These are phyloP conservation scores for Pristionchus arcanus DNA, from an alignment of 2,888 invertebrate species.

Conservation along the genomic window DNA sequence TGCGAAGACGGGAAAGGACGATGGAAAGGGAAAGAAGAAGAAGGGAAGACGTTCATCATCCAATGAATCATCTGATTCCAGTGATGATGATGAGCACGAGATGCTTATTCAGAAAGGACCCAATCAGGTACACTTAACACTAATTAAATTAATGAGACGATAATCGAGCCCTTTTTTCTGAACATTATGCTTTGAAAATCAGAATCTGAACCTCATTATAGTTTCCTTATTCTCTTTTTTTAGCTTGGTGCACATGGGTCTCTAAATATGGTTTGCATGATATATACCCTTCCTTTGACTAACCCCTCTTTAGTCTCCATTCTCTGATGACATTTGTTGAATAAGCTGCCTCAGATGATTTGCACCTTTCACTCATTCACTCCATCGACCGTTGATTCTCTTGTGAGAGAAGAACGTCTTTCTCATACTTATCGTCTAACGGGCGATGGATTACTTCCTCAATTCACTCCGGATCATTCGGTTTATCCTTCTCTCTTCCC, in stretches of 20 bases:
- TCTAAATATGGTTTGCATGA: too few relatives aligned
- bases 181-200: not conserved
- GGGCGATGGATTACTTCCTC: constrained; percentile 40
- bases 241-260: too few relatives aligned
- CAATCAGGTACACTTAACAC: not conserved
- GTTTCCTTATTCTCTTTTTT: too few relatives aligned
- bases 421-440: constrained; percentile 21
- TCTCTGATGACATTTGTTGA: not conserved
- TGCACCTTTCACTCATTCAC: constrained; percentile 17
- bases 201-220: too few relatives aligned
- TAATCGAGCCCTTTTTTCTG: too few relatives aligned
- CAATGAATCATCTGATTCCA: not conserved
- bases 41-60: not conserved
- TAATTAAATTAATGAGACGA: not conserved
- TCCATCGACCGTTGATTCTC: not conserved
- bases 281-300: too few relatives aligned
- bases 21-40: not conserved
- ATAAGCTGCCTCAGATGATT: not conserved
- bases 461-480: constrained; percentile 38
- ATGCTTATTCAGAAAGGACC: not conserved
- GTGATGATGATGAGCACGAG: constrained; percentile 12
- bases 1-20: too few relatives aligned
- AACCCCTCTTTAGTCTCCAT: too few relatives aligned
- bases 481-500: not conserved
- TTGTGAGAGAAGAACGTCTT: constrained; percentile 45